phyloP scores from a whole-genome alignment of 2,797 vertebrate genomes.

The Gymnothorax javanicus region DNA sequence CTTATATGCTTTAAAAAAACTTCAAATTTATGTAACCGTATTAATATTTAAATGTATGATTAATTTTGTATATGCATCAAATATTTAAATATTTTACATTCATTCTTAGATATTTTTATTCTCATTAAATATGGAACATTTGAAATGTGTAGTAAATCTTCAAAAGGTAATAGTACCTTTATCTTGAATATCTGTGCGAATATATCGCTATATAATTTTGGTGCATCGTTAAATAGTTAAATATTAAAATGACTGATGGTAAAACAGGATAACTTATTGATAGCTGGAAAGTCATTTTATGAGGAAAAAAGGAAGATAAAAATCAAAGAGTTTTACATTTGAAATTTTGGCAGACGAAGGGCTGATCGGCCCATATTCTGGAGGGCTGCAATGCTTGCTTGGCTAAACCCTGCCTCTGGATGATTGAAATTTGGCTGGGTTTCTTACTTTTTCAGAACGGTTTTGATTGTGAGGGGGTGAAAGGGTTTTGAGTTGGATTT shows the following conservation, averaged over 20 bases:
- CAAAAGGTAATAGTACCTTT: neutral
- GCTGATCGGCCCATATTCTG: neutral
- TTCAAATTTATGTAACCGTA: neutral
- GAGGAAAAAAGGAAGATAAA: neutral
- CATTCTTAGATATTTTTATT: neutral
- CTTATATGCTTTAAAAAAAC: neutral
- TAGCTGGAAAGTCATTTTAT: neutral
- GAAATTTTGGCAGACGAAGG: neutral
- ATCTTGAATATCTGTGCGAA: neutral
- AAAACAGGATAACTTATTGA: neutral
- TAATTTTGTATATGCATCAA: neutral
- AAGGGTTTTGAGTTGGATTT: neutral
- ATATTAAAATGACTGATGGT: neutral
- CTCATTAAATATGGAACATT: neutral
- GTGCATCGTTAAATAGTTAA: neutral
- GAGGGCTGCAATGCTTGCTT: neutral
- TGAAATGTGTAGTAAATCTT: slow-evolving; percentile 5
- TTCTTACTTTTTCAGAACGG: neutral
- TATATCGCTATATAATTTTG: neutral
- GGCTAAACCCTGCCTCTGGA: neutral
- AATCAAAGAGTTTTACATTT: neutral
- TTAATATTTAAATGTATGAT: neutral
- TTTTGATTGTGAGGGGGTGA: neutral
- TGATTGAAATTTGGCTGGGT: neutral
- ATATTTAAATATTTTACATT: neutral